Evolutionary conservation across 2,797 vertebrate genomes (phyloP).

Genomic region (Apodemus agrarius): DNA sequence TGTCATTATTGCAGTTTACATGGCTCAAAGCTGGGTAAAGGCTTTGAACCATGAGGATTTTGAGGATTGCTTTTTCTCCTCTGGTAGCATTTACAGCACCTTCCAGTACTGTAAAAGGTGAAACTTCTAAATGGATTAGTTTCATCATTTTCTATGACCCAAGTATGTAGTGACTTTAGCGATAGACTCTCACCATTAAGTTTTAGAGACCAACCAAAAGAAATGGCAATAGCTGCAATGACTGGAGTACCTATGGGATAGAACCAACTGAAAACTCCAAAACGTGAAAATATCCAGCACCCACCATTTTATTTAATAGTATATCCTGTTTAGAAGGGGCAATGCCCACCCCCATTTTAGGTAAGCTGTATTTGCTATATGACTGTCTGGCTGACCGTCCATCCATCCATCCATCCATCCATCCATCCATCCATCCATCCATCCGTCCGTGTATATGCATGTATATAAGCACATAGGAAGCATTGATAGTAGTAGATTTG

Average conservation of each 20-base stretch:
- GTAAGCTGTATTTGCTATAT: neutral
- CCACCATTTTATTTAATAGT: neutral
- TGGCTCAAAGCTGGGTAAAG: neutral
- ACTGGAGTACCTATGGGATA: neutral
- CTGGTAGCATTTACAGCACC: neutral
- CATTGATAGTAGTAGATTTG: neutral
- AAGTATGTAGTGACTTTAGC: neutral
- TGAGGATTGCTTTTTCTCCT: neutral
- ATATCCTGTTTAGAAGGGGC: neutral
- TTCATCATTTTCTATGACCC: neutral
- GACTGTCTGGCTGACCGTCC: no score
- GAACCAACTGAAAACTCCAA: neutral
- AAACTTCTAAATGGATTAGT: no score
- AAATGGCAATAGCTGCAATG: neutral
- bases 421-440: neutral
- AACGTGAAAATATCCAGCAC: neutral
- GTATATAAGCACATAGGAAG: neutral
- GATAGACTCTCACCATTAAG: neutral
- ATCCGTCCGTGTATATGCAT: neutral
- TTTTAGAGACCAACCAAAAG: neutral
- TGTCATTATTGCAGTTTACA: neutral
- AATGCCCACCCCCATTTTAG: neutral
- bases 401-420: no score
- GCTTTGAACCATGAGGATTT: no score
- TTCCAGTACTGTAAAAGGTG: neutral